Evolutionary conservation across 2,888 invertebrate genomes (phyloP).

Genomic region (Zhengitettix transpicula): DNA sequence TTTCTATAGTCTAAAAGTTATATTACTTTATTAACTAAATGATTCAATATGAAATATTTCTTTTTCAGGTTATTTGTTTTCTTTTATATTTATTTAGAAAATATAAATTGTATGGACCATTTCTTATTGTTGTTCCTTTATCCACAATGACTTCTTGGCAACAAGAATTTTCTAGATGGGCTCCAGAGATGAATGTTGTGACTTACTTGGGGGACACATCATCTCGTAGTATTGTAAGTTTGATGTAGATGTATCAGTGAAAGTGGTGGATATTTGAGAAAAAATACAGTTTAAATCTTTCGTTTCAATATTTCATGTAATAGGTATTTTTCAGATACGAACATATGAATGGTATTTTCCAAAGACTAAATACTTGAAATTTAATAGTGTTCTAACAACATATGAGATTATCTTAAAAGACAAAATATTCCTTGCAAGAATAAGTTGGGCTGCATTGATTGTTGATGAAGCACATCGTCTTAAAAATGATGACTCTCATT

Average conservation of each 20-base stretch:
- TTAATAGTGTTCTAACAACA: constrained; percentile 90
- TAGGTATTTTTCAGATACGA: constrained; percentile 49
- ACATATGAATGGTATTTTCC: constrained; percentile 92
- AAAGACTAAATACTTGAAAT: constrained; percentile 84
- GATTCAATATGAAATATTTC: not conserved
- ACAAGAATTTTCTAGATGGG: constrained; percentile 90
- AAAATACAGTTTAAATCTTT: not conserved
- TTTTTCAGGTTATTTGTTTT: constrained; percentile 84
- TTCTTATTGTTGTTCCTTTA: constrained; percentile 88
- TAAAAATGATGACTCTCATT: constrained; percentile 93
- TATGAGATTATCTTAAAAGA: constrained; percentile 94
- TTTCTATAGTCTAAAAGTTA: not conserved
- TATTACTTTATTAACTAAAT: not conserved
- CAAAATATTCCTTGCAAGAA: constrained; percentile 72
- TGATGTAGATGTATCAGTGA: too few species aligned
- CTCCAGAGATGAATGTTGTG: constrained; percentile 91
- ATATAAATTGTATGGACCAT: constrained; percentile 89
- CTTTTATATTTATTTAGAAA: constrained; percentile 81
- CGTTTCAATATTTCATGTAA: too few species aligned
- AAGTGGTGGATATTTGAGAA: too few species aligned
- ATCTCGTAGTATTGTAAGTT: constrained; percentile 75
- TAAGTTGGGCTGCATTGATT: constrained; percentile 86
- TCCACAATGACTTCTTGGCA: constrained; percentile 99
- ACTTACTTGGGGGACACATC: constrained; percentile 90
- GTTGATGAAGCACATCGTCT: constrained; percentile 97